A percentile compares a stretch with the other conserved stretches of the same genome.
phyloP scores from a whole-genome alignment of 2,888 invertebrate species.

The Orchesellides sinensis region DNA sequence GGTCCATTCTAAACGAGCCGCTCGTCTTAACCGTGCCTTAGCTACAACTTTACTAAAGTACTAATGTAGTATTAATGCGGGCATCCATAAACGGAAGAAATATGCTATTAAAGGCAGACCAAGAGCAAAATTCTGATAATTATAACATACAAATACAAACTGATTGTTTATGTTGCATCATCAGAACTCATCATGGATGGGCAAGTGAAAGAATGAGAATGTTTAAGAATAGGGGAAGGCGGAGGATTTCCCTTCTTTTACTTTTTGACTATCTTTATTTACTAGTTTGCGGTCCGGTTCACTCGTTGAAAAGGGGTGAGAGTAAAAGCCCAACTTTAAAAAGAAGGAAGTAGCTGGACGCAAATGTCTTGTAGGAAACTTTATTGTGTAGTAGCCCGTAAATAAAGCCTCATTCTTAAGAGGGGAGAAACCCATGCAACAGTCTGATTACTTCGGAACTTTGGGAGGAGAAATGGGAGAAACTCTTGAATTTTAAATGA shows the following conservation, averaged over 20 bases:
- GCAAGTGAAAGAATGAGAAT: background rate
- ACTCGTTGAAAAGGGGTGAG: slow-evolving; percentile 9
- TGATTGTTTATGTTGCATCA: background rate
- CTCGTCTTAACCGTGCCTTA: too few relatives aligned
- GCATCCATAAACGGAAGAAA: slow-evolving; percentile 6
- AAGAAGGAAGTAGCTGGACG: slow-evolving; percentile 28
- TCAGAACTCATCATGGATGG: slow-evolving; percentile 22
- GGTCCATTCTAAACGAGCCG: too few relatives aligned
- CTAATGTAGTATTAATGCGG: background rate
- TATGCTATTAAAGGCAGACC: background rate
- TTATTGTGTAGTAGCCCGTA: slow-evolving; percentile 7
- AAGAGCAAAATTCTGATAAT: background rate
- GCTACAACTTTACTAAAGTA: too few relatives aligned
- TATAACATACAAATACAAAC: background rate
- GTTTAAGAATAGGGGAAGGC: slow-evolving; percentile 8
- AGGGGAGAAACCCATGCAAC: slow-evolving; percentile 3
- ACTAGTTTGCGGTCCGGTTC: slow-evolving; percentile 39
- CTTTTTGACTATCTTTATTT: slow-evolving; percentile 30
- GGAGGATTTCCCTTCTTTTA: slow-evolving; percentile 17
- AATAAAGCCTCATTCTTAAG: background rate
- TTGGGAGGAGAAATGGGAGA: slow-evolving; percentile 29
- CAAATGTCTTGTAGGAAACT: slow-evolving; percentile 14
- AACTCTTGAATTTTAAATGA: slow-evolving; percentile 16
- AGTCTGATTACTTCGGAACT: slow-evolving; percentile 12
- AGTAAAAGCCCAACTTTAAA: background rate